Base-by-base conservation (phyloP, 1,140 invertebrate genomes). In the Papilio polytes region DNA sequence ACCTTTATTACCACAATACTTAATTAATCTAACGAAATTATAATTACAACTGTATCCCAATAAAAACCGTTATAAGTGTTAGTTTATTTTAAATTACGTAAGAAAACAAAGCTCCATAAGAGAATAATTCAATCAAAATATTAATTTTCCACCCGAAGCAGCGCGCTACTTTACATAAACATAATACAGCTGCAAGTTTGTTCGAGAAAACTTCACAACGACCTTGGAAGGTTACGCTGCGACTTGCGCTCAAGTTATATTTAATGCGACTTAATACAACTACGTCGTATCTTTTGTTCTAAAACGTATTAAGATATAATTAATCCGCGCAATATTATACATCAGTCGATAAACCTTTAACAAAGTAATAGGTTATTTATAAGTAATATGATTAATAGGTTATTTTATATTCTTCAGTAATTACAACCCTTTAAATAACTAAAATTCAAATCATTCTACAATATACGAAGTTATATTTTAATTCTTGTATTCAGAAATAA, bases 141-240 rank as follows among this genome's bases (percentile, higher is more conserved):
- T 78, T 78, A 63, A 78, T 78, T 78, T 78, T 44, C 41, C 13
- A 76, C 44, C 77, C 10, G 26, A 70, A 3, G 10, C 53, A 41
- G 36, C 36, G 15, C n/a, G 53, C 36, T 44, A 31, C 56, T 44
- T 20, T 63, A 63, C 36, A 44, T 9, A 63, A 66, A 78, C 77
- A 78, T 59, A 22, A 44, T 78, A 87, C 82, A 90, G 87, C 84
- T 90, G 87, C 84, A 88, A 87, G 92, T 94, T 92, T 88, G 91
- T 91, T 91, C 85, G 86, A 88, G 86, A 89, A 90, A 94, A 94
- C 87, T 94, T 93, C 90, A 82, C 85, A 91, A 93, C 93, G 93
- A 94, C 92, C 93, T 94, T 94, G 91, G 88, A 85, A 88, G 88
- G 86, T 89, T 90, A 88, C 82, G 85, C 82, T 89, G 83, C 85